phyloP scores from a whole-genome alignment of 2,797 vertebrate species.

The Esox lucius region DNA sequence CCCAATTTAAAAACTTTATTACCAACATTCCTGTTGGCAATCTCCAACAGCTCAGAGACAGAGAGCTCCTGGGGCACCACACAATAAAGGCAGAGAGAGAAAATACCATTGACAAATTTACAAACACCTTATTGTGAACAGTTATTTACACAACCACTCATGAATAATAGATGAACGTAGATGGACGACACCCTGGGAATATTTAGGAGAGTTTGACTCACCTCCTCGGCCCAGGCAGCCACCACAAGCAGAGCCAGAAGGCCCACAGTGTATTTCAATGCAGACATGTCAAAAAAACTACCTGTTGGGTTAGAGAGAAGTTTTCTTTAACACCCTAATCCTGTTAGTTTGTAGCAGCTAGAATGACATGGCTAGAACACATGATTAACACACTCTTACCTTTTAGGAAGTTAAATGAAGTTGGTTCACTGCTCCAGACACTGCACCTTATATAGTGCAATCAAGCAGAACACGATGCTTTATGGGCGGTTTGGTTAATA shows the following conservation, averaged over 20 bases:
- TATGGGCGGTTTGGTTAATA: not conserved
- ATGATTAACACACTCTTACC: not conserved
- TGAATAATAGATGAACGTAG: too few species aligned
- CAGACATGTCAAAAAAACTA: constrained; percentile 45
- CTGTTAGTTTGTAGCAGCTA: too few species aligned
- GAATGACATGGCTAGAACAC: too few species aligned
- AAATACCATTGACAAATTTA: too few species aligned
- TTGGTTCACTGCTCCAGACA: not conserved
- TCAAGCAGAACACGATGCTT: not conserved
- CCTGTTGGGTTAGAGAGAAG: not conserved
- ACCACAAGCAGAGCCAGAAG: constrained; percentile 42
- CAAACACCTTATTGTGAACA: too few species aligned
- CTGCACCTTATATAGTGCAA: not conserved
- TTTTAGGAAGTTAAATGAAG: not conserved
- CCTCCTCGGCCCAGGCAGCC: constrained; percentile 46
- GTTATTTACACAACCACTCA: too few species aligned
- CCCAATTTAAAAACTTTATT: constrained; percentile 22
- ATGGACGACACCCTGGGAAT: too few species aligned
- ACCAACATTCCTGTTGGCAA: constrained; percentile 69
- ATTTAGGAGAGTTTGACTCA: not conserved
- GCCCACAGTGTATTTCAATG: constrained; percentile 37
- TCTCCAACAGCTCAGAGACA: constrained; percentile 63
- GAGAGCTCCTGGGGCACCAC: constrained; percentile 25
- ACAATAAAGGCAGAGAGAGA: not conserved
- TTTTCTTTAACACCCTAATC: too few species aligned